Percentiles rank a stretch among this genome's conserved stretches.
These are phyloP conservation scores for Pollachius pollachius DNA, from an alignment of 2,113 vertebrate species.

Conservation along the genomic window DNA sequence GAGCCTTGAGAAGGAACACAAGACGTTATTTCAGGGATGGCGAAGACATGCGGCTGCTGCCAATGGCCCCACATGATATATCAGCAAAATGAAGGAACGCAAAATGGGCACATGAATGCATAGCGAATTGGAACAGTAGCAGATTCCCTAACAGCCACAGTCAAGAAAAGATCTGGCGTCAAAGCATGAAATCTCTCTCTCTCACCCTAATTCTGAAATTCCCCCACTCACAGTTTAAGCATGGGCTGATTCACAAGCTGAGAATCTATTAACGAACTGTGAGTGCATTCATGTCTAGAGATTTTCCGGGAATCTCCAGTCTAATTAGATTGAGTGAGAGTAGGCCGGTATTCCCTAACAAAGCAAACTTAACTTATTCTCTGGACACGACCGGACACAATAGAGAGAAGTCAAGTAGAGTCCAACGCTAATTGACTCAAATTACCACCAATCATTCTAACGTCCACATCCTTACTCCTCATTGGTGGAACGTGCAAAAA, in stretches of 20 bases:
- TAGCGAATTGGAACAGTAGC: too few species aligned
- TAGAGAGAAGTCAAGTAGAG: slow-evolving; percentile 3
- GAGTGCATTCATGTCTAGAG: slow-evolving; percentile 32
- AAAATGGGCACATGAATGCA: too few species aligned
- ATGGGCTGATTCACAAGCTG: slow-evolving; percentile 34
- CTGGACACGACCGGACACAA: slow-evolving; percentile 33
- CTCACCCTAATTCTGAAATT: too few species aligned
- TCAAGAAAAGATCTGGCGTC: too few species aligned
- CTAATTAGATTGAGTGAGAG: slow-evolving; percentile 36
- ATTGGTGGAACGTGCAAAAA: slow-evolving; percentile 16
- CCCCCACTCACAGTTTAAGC: slow-evolving; percentile 15
- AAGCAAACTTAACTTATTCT: slow-evolving; percentile 37
- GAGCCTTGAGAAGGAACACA: too few species aligned
- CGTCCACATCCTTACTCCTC: slow-evolving; percentile 23
- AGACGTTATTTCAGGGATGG: too few species aligned
- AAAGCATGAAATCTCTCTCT: too few species aligned
- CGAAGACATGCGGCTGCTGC: too few species aligned
- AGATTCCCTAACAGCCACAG: too few species aligned
- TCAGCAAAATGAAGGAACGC: too few species aligned
- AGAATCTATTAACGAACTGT: slow-evolving; percentile 32
- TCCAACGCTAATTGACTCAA: slow-evolving; percentile 47
- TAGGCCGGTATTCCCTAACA: slow-evolving; percentile 29
- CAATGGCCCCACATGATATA: too few species aligned
- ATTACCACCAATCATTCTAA: slow-evolving; percentile 44
- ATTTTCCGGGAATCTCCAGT: slow-evolving; percentile 9